These are phyloP conservation scores for Diarsia brunnea DNA, from an alignment of 2,888 invertebrate genomes.

Conservation along the genomic window DNA sequence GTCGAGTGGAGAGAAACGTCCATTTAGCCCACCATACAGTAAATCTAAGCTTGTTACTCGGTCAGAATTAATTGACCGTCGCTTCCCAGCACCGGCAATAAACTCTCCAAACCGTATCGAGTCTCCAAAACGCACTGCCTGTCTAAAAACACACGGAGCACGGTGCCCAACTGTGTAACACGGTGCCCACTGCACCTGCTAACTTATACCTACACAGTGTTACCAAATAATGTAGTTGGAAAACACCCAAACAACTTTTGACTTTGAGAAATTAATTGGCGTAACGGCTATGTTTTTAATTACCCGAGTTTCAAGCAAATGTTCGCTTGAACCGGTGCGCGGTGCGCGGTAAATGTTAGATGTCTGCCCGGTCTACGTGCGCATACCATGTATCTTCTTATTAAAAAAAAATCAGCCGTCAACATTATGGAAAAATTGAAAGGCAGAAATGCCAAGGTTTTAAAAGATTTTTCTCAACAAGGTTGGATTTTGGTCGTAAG, in stretches of 20 bases:
- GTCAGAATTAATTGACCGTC: slow-evolving; percentile 82
- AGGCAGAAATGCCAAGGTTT: not conserved
- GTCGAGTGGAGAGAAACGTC: slow-evolving; percentile 68
- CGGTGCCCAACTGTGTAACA: slow-evolving; percentile 55
- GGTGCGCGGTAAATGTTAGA: slow-evolving; percentile 45
- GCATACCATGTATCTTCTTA: not conserved
- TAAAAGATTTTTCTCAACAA: not conserved
- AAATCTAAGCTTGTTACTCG: slow-evolving; percentile 79
- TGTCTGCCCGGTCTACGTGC: slow-evolving; percentile 37
- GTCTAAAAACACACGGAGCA: slow-evolving; percentile 38
- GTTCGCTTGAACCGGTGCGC: slow-evolving; percentile 65
- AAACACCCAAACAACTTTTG: slow-evolving; percentile 78
- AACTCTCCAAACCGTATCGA: slow-evolving; percentile 82
- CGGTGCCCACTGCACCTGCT: slow-evolving; percentile 7
- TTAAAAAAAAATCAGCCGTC: not conserved
- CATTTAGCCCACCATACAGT: slow-evolving; percentile 66
- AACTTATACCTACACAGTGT: slow-evolving; percentile 54
- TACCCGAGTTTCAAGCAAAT: slow-evolving; percentile 76
- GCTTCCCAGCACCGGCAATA: slow-evolving; percentile 75
- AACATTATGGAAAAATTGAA: not conserved
- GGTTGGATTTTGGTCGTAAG: not conserved
- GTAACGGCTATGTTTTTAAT: slow-evolving; percentile 86
- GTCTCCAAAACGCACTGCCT: slow-evolving; percentile 73
- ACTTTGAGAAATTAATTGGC: slow-evolving; percentile 89
- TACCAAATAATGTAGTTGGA: slow-evolving; percentile 64